Percentiles rank a stretch among this genome's conserved stretches.
These are phyloP conservation scores for Diacarnus erythraeanus DNA, from an alignment of 37 sponge, comb jelly and placozoan species.

Conservation along the genomic window DNA sequence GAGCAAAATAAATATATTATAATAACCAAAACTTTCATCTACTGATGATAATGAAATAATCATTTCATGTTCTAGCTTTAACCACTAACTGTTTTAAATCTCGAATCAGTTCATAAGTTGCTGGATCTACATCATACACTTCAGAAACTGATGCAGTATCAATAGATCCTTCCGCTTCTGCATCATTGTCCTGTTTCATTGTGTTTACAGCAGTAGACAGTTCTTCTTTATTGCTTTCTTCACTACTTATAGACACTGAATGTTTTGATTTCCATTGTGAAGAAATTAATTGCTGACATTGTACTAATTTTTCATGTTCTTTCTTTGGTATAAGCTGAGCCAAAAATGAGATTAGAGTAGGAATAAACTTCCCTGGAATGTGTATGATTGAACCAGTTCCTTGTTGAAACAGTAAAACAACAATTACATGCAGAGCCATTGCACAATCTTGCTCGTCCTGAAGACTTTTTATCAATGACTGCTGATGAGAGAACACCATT, in stretches of 20 bases:
- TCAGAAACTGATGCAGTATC: too few species aligned
- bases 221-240: not conserved
- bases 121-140: not conserved
- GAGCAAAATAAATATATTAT: too few species aligned
- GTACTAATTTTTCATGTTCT: not conserved
- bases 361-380: conserved; percentile 88
- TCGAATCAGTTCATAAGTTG: not conserved
- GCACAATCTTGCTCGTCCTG: conserved; percentile 78
- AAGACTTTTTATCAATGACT: conserved; percentile 68
- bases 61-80: too few species aligned
- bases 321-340: conserved; percentile 9
- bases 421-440: conserved; percentile 80
- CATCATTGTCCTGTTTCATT: too few species aligned
- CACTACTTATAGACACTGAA: not conserved
- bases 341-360: conserved; percentile 54
- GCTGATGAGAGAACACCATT: conserved; percentile 68
- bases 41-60: too few species aligned
- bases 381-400: conserved; percentile 76
- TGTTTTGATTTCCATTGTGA: not conserved
- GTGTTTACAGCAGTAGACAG: not conserved
- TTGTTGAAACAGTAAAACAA: conserved; percentile 79
- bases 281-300: not conserved
- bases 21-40: too few species aligned
- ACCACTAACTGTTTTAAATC: not conserved
- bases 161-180: too few species aligned